Evolutionary conservation across 2,888 invertebrate genomes (phyloP).

Genomic region (Lysandra bellargus): DNA sequence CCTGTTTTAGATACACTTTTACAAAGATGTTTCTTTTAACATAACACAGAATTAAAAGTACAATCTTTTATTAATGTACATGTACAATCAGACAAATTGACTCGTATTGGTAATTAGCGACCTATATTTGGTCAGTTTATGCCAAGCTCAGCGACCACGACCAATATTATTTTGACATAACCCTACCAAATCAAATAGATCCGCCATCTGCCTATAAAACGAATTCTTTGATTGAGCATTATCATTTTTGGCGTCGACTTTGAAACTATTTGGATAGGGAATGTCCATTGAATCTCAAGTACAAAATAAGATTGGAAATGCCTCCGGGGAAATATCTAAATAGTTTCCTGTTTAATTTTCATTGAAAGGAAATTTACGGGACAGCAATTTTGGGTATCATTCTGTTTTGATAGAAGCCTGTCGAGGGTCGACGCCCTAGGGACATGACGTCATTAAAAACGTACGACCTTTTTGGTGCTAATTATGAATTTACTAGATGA

Average conservation of each 20-base stretch:
- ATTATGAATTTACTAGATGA: not conserved
- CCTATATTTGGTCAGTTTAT: too few species aligned
- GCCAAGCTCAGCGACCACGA: too few species aligned
- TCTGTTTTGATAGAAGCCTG: conserved; percentile 35
- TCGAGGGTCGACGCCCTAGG: not conserved
- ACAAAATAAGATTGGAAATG: conserved; percentile 2
- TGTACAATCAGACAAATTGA: too few species aligned
- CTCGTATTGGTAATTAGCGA: too few species aligned
- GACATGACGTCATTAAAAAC: conserved; percentile 24
- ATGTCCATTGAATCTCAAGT: not conserved
- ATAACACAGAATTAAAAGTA: too few species aligned
- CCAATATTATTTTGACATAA: too few species aligned
- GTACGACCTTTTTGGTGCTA: conserved; percentile 16
- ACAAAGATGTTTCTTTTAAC: too few species aligned
- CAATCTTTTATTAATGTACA: too few species aligned
- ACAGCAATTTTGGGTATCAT: conserved; percentile 46
- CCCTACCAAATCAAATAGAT: too few species aligned
- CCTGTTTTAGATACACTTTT: too few species aligned
- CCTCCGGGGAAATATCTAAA: conserved; percentile 62
- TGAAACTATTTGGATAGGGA: not conserved
- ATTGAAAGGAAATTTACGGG: conserved; percentile 44
- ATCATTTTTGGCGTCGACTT: not conserved
- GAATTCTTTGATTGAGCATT: too few species aligned
- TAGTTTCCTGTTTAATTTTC: conserved; percentile 65
- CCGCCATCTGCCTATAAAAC: too few species aligned